These are phyloP conservation scores for Echinometra lucunter DNA, from an alignment of 53 echinoderm and acorn worm genomes.

Conservation along the genomic window DNA sequence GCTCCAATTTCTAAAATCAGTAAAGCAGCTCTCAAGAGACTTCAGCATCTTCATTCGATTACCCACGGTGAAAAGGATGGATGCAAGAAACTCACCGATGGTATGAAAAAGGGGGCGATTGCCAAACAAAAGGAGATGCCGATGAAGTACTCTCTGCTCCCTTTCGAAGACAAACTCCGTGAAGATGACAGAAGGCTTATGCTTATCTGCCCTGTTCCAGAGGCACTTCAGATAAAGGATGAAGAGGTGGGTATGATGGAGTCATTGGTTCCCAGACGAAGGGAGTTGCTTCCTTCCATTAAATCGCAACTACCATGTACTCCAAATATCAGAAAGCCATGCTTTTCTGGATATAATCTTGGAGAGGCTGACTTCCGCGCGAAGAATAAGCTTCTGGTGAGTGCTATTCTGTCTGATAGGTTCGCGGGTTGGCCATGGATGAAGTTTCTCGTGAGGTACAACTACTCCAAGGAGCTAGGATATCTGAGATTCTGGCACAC, in stretches of 20 bases:
- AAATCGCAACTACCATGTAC: background rate
- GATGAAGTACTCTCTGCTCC: slow-evolving; percentile 54
- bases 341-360: slow-evolving; percentile 72
- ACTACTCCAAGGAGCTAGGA: slow-evolving; percentile 68
- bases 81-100: background rate
- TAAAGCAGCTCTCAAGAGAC: slow-evolving; percentile 46
- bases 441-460: slow-evolving; percentile 73
- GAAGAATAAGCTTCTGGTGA: slow-evolving; percentile 71
- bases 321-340: slow-evolving; percentile 74
- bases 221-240: slow-evolving; percentile 21
- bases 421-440: slow-evolving; percentile 89
- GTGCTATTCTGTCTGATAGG: slow-evolving; percentile 81
- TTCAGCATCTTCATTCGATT: slow-evolving; percentile 38
- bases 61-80: background rate
- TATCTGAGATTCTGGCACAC: slow-evolving; percentile 90
- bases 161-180: slow-evolving; percentile 79
- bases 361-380: slow-evolving; percentile 79
- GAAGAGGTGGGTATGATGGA: background rate
- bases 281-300: background rate
- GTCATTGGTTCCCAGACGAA: background rate
- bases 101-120: background rate
- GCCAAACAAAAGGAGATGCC: background rate
- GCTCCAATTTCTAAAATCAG: slow-evolving; percentile 34
- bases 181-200: slow-evolving; percentile 72
- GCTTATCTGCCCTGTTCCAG: slow-evolving; percentile 67